Conservation (phyloP, 2,113 vertebrate genomes). For the Ornithorhynchus anatinus region DNA sequence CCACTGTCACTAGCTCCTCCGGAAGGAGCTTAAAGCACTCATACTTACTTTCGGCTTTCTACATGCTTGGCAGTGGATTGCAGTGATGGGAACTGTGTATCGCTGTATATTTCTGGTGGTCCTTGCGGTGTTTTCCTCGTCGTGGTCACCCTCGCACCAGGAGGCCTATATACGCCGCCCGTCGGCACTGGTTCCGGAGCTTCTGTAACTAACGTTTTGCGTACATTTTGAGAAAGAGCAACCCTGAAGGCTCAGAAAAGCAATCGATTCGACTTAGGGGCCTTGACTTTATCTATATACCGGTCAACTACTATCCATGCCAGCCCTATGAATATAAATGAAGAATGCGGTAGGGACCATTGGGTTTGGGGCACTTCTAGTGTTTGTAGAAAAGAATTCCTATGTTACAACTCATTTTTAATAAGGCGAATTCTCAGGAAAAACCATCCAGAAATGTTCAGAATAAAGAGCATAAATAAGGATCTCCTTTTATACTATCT, state of each 20-base stretch:
- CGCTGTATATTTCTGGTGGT: slow-evolving; percentile 93
- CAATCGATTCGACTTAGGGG: background rate
- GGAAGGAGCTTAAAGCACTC: background rate
- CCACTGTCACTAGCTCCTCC: background rate
- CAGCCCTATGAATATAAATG: too few relatives aligned
- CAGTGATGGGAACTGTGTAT: slow-evolving; percentile 94
- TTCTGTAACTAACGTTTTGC: slow-evolving; percentile 68
- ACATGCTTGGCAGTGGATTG: slow-evolving; percentile 92
- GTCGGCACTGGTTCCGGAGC: slow-evolving; percentile 78
- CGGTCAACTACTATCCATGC: too few relatives aligned
- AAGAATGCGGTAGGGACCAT: too few relatives aligned
- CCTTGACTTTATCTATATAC: too few relatives aligned
- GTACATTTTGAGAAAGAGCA: background rate
- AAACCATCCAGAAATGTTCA: too few relatives aligned
- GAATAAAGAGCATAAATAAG: too few relatives aligned
- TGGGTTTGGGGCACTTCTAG: too few relatives aligned
- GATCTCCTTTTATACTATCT: too few relatives aligned
- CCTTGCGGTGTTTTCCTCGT: slow-evolving; percentile 81
- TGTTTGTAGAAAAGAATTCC: too few relatives aligned
- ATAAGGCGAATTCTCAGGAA: too few relatives aligned
- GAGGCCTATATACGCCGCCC: slow-evolving; percentile 94
- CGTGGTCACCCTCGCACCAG: slow-evolving; percentile 84
- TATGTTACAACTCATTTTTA: too few relatives aligned
- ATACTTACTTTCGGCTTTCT: slow-evolving; percentile 93
- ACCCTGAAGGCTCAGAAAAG: background rate